Conservation (phyloP, 2,797 vertebrate species). For the Pyrocephalus nanus region DNA sequence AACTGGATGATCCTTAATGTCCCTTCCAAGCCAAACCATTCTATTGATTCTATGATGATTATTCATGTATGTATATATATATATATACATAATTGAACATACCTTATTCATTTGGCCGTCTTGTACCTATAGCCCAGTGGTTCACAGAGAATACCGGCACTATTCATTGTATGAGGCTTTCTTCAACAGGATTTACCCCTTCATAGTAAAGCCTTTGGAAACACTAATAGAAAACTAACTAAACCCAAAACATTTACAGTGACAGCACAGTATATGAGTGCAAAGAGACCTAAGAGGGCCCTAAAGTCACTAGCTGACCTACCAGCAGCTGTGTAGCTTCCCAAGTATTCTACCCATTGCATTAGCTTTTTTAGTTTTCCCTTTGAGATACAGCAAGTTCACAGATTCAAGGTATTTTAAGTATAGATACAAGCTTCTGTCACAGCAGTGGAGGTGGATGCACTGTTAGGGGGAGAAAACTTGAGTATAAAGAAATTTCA, state of each 20-base stretch:
- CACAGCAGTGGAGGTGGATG: not conserved
- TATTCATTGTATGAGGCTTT: not conserved
- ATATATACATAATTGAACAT: not conserved
- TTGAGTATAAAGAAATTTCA: not conserved
- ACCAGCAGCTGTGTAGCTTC: not conserved
- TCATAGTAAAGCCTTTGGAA: not conserved
- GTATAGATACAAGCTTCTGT: not conserved
- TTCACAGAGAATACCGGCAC: not conserved
- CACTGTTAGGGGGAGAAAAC: not conserved
- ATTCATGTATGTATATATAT: too few species aligned
- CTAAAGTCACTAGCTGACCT: not conserved
- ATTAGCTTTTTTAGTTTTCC: not conserved
- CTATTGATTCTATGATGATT: not conserved
- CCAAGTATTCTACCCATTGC: not conserved
- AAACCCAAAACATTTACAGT: not conserved
- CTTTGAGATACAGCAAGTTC: not conserved
- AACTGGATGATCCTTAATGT: rapidly evolving
- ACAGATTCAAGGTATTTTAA: not conserved
- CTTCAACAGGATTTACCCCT: not conserved
- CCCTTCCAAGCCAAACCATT: not conserved
- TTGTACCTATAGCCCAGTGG: not conserved
- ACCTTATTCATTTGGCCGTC: not conserved
- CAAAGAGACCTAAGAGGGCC: not conserved
- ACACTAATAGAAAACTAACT: not conserved
- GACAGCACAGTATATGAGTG: not conserved